These are phyloP conservation scores for Dallia pectoralis DNA, from an alignment of 2,797 vertebrate species.

Conservation along the genomic window DNA sequence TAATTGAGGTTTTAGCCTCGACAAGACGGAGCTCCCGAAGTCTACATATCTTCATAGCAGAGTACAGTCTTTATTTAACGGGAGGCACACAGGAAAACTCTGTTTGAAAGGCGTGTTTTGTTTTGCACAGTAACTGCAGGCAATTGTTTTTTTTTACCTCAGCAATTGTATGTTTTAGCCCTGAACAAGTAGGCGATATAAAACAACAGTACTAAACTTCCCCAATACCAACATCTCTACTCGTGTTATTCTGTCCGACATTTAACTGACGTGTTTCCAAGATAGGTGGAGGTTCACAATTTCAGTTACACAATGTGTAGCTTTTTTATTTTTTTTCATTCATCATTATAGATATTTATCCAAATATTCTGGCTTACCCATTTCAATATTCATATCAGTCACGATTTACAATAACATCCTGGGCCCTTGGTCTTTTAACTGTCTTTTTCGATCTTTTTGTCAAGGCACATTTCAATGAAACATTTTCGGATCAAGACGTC, in stretches of 20 bases:
- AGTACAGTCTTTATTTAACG: slow-evolving; percentile 45
- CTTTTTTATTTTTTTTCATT: too few relatives aligned
- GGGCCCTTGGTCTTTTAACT: neutral
- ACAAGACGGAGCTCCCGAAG: slow-evolving; percentile 68
- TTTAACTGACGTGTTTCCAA: neutral
- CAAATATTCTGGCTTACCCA: neutral
- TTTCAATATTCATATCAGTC: neutral
- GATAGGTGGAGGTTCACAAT: neutral
- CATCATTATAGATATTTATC: too few relatives aligned
- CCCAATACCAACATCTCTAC: slow-evolving; percentile 43
- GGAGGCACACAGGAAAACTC: slow-evolving; percentile 37
- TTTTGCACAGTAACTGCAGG: slow-evolving; percentile 60
- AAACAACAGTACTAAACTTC: slow-evolving; percentile 28
- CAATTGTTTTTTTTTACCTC: slow-evolving; percentile 41
- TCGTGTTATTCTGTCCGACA: slow-evolving; percentile 39
- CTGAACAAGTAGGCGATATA: slow-evolving; percentile 46
- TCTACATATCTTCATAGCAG: slow-evolving; percentile 56
- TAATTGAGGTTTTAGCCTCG: slow-evolving; percentile 79
- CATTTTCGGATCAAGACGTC: neutral
- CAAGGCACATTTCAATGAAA: neutral
- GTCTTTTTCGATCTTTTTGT: too few relatives aligned
- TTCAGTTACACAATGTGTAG: neutral
- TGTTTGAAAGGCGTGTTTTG: slow-evolving; percentile 69
- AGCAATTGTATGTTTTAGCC: slow-evolving; percentile 51
- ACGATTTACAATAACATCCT: neutral